A percentile compares a stretch with the other conserved stretches of the same genome.
Evolutionary conservation across 2,888 invertebrate species (phyloP).

Genomic region (Tineola bisselliella): DNA sequence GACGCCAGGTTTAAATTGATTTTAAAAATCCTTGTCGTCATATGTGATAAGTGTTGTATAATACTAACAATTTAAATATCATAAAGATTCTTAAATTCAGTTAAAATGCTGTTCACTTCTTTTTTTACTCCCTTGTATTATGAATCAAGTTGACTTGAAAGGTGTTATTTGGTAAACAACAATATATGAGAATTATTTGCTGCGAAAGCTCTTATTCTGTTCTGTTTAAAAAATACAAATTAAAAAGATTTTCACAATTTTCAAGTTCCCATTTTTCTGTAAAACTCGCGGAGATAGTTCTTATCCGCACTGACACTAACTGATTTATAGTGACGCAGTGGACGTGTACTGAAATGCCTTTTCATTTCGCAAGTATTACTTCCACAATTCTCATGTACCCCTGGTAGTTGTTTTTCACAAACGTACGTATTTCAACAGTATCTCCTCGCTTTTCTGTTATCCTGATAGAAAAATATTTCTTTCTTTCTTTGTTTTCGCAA

Average conservation of each 20-base stretch:
- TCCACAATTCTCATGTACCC: constrained; percentile 13
- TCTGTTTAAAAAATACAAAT: too few species aligned
- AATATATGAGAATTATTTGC: too few species aligned
- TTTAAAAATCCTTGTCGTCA: too few species aligned
- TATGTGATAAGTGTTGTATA: constrained; percentile 87
- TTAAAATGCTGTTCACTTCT: too few species aligned
- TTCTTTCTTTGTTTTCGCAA: too few species aligned
- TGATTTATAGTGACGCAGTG: constrained; percentile 17
- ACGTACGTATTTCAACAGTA: background rate
- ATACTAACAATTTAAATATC: too few species aligned
- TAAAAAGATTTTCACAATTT: background rate
- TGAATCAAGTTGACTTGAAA: too few species aligned
- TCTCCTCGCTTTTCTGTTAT: background rate
- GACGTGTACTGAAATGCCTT: background rate
- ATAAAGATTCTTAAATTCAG: too few species aligned
- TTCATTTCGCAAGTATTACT: background rate
- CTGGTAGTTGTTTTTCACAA: background rate
- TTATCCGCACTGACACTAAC: constrained; percentile 16
- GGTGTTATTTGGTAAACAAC: too few species aligned
- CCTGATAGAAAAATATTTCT: background rate
- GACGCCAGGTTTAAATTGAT: constrained; percentile 81
- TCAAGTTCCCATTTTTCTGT: too few species aligned
- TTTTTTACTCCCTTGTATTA: too few species aligned
- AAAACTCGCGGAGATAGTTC: background rate
- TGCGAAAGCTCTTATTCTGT: too few species aligned